phyloP scores from a whole-genome alignment of 1,140 invertebrate species.

The Drosophila yakuba region DNA sequence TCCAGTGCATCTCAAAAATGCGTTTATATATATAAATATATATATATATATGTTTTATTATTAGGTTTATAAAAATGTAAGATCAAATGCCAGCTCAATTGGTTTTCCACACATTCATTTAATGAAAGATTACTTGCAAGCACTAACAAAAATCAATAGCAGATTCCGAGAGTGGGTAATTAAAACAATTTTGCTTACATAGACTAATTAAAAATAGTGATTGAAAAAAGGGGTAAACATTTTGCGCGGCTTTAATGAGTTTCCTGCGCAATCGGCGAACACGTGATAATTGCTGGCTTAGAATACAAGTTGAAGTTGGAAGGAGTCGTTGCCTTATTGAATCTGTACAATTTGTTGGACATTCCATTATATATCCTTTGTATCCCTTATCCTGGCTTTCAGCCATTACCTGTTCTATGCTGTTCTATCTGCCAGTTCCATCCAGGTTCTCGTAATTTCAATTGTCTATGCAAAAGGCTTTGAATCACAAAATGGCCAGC shows the following conservation, averaged over 20 bases:
- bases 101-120: no score
- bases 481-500: slow-evolving; percentile 74
- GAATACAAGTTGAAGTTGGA: slow-evolving; percentile 10
- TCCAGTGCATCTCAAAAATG: background rate
- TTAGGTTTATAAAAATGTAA: no score
- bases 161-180: slow-evolving; percentile 35
- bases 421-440: slow-evolving; percentile 5
- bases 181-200: slow-evolving; percentile 6
- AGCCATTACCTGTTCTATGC: slow-evolving; percentile 23
- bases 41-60: no score
- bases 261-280: slow-evolving; percentile 6
- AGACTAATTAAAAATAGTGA: background rate
- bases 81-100: no score
- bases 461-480: slow-evolving; percentile 78
- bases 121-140: background rate
- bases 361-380: slow-evolving; percentile 14
- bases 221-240: background rate
- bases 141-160: no score
- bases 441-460: slow-evolving; percentile 63
- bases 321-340: slow-evolving; percentile 56
- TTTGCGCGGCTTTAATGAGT: slow-evolving; percentile 28
- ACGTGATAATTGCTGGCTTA: slow-evolving; percentile 64
- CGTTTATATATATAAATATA: no score
- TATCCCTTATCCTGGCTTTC: background rate
- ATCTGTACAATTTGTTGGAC: slow-evolving; percentile 78